A percentile compares a stretch with the other conserved stretches of the same genome.
Conservation (phyloP, 2,888 invertebrate species). For the Nomada goodeniana region DNA sequence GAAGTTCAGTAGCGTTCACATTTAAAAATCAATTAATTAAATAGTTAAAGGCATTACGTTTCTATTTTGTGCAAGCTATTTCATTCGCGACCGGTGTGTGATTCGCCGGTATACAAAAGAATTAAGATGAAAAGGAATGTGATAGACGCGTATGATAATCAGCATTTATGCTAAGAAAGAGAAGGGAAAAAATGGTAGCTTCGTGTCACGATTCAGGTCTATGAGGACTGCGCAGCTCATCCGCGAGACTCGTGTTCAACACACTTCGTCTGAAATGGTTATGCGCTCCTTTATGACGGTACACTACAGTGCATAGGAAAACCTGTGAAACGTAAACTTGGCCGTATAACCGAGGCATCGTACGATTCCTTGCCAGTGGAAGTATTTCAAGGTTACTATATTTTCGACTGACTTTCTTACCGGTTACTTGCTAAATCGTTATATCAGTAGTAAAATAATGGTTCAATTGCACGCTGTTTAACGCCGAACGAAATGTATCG, state of each 20-base stretch:
- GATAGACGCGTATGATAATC: conserved; percentile 23
- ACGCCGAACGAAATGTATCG: too few species aligned
- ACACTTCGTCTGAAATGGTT: conserved; percentile 47
- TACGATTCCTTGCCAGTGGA: neutral
- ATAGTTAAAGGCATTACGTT: neutral
- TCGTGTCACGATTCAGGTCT: conserved; percentile 31
- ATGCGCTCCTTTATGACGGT: conserved; percentile 47
- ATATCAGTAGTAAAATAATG: too few species aligned
- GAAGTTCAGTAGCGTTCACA: neutral
- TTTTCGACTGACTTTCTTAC: conserved; percentile 3
- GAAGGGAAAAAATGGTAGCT: neutral
- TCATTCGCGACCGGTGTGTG: neutral
- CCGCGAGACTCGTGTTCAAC: conserved; percentile 32
- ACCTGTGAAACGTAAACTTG: conserved; percentile 55
- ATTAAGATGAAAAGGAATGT: neutral
- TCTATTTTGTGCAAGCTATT: neutral
- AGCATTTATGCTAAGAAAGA: neutral
- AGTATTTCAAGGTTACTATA: conserved; percentile 11
- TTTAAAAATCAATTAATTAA: neutral
- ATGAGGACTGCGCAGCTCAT: conserved; percentile 33
- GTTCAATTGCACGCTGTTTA: too few species aligned
- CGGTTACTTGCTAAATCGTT: too few species aligned
- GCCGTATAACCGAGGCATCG: conserved; percentile 40
- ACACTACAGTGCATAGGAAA: conserved; percentile 40
- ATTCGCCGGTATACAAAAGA: neutral